Evolutionary conservation across 2,888 invertebrate species (phyloP), one percentile per base, ranked within the genome.

Genomic region (Amphipoea oculea): DNA sequence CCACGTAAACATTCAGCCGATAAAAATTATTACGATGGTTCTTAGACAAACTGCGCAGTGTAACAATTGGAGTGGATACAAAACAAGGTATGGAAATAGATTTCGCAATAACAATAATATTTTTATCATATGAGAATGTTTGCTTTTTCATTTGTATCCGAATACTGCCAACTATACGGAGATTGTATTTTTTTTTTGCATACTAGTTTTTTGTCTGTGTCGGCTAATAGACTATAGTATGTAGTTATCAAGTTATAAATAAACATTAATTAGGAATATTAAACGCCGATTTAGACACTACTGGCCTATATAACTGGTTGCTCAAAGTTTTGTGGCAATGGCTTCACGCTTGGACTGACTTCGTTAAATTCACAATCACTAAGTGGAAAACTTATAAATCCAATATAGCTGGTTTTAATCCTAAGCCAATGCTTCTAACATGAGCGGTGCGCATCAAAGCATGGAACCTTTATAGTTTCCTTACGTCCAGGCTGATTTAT

Each of bases 91-190:
- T 65, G 5, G 42, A 79, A 86, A 86, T 83, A 79, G 72, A 77
- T 73, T 86, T 76, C 48, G 63, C 74, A 77, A 75, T 67, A 74
- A 86, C 79, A 83, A 86, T 86, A 86, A 83, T 73, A 79, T 77
- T 86, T 79, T 75, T 86, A 83, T 86, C 76, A 45, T 51, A 69
- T 75, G 62, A 60, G 54, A 63, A 66, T 70, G 57, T 76, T 76
- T 76, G 63, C 51, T 40, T 71, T 67, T 51, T 71, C 73, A 76
- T 73, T 78, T 73, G 51, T 73, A 71, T 77, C 40, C 42, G 45
- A 72, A 77, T 74, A 68, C 57, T 45, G 62, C 54, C 62, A 84
- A 79, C 63, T 70, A 17, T 65, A 42, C 42, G 23, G 12, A 54
- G 45, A 36, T 62, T 45, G 51, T n/a, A n/a, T 76, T 51, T 74